A percentile compares a stretch with the other conserved stretches of the same genome.
phyloP scores from a whole-genome alignment of 2,888 invertebrate genomes.

The Drosophila robusta region DNA sequence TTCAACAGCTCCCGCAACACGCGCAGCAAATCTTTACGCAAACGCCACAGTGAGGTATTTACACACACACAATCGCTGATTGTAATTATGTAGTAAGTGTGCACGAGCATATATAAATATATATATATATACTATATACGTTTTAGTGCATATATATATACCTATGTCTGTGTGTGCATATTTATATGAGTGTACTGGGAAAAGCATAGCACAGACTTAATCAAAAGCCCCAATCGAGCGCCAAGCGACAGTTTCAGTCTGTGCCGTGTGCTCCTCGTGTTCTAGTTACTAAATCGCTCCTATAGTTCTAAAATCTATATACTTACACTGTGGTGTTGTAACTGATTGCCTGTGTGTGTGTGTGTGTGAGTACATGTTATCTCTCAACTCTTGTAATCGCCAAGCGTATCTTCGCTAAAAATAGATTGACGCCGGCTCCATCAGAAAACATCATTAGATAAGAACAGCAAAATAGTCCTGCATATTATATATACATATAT shows the following conservation, averaged over 20 bases:
- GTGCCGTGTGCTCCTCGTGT: conserved; percentile 69
- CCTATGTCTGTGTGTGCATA: conserved; percentile 10
- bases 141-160: no score
- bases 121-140: background rate
- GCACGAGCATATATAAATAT: conserved; percentile 1
- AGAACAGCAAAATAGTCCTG: background rate
- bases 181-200: conserved; percentile 24
- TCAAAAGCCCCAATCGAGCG: conserved; percentile 20
- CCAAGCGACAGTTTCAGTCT: conserved; percentile 54
- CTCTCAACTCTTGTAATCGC: conserved; percentile 34
- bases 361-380: conserved; percentile 21
- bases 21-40: conserved; percentile 53
- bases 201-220: conserved; percentile 49
- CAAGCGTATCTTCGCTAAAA: conserved; percentile 34
- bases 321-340: conserved; percentile 70
- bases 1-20: conserved; percentile 27
- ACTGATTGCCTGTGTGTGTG: conserved; percentile 63
- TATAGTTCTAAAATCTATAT: conserved; percentile 26
- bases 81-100: conserved; percentile 52
- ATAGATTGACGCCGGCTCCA: conserved; percentile 36
- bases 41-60: conserved; percentile 75
- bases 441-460: background rate
- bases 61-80: conserved; percentile 60
- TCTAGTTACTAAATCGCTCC: conserved; percentile 32
- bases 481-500: background rate